Evolutionary conservation across 2,888 invertebrate species (phyloP), one percentile per base, ranked within the genome.

Genomic region (Callyntrura sp.): DNA sequence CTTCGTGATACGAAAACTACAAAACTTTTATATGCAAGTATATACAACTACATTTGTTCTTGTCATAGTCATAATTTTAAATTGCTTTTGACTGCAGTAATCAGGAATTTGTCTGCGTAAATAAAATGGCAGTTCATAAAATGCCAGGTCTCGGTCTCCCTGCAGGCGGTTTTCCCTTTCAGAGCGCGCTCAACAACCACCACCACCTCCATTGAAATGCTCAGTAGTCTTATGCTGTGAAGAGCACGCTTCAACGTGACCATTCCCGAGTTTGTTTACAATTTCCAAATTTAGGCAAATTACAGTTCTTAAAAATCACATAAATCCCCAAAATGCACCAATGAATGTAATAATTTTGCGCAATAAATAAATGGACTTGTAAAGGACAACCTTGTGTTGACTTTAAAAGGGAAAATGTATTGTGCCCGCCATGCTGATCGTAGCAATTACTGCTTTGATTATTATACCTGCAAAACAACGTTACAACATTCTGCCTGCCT

Each of bases 211-310:
- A n/a, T n/a, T n/a, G n/a, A n/a, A n/a, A n/a, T n/a, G n/a, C n/a
- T n/a, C n/a, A n/a, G n/a, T n/a, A n/a, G n/a, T n/a, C n/a, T n/a
- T n/a, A n/a, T n/a, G n/a, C n/a, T n/a, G n/a, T n/a, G n/a, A n/a
- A n/a, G n/a, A n/a, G n/a, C n/a, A n/a, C n/a, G n/a, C n/a, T n/a
- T n/a, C n/a, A n/a, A n/a, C n/a, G n/a, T n/a, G n/a, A n/a, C n/a
- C n/a, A n/a, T n/a, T n/a, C n/a, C n/a, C n/a, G n/a, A n/a, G n/a
- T n/a, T 6, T 65, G 28, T 68, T 65, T 68, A 68, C 25, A 76
- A 84, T 51, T 28, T 76, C 85, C 85, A 85, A 73, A 85, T 85
- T 73, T 85, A 60, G 85, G 60, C n/a, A 84, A 84, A 84, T 84
- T 68, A 70, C n/a, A 55, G 17, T 45, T 28, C 51, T 68, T 28